These are phyloP conservation scores for Diadegma fenestrale DNA, from an alignment of 2,888 invertebrate species.

Conservation along the genomic window DNA sequence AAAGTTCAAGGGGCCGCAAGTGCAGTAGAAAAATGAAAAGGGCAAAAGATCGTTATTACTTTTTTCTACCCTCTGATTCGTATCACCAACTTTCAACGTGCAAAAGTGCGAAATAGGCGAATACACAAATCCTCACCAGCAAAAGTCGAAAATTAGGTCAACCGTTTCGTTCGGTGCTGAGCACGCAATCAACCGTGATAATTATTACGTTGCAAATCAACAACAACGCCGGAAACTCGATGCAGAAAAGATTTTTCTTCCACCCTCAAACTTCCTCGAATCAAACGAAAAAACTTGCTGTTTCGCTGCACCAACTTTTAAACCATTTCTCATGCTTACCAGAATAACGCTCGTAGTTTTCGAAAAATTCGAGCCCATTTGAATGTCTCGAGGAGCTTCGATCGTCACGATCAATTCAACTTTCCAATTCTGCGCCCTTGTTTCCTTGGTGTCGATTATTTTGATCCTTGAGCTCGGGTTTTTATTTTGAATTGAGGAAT, in stretches of 20 bases:
- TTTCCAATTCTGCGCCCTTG: too few relatives aligned
- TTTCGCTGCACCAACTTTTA: too few relatives aligned
- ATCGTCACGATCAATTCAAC: too few relatives aligned
- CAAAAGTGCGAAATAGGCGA: slow-evolving; percentile 15
- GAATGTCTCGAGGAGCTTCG: too few relatives aligned
- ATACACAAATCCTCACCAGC: not conserved
- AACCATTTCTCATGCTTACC: too few relatives aligned
- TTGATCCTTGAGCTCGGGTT: too few relatives aligned
- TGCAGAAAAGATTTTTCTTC: not conserved
- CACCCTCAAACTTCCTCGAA: not conserved
- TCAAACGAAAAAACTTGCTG: not conserved
- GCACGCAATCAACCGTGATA: slow-evolving; percentile 62
- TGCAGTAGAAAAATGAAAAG: slow-evolving; percentile 17
- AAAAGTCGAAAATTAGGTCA: slow-evolving; percentile 61
- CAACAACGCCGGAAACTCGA: not conserved
- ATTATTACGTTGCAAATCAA: slow-evolving; percentile 50
- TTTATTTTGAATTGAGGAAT: too few relatives aligned
- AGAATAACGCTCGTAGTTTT: too few relatives aligned
- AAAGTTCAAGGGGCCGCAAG: slow-evolving; percentile 29
- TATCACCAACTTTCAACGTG: not conserved
- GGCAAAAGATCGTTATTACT: slow-evolving; percentile 10
- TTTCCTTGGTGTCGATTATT: too few relatives aligned
- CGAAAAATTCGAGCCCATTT: too few relatives aligned
- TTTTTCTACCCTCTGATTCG: not conserved
- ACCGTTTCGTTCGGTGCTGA: slow-evolving; percentile 53